A percentile compares a stretch with the other conserved stretches of the same genome.
These are phyloP conservation scores for Ostrea edulis DNA, from an alignment of 1,140 invertebrate genomes.

Conservation along the genomic window DNA sequence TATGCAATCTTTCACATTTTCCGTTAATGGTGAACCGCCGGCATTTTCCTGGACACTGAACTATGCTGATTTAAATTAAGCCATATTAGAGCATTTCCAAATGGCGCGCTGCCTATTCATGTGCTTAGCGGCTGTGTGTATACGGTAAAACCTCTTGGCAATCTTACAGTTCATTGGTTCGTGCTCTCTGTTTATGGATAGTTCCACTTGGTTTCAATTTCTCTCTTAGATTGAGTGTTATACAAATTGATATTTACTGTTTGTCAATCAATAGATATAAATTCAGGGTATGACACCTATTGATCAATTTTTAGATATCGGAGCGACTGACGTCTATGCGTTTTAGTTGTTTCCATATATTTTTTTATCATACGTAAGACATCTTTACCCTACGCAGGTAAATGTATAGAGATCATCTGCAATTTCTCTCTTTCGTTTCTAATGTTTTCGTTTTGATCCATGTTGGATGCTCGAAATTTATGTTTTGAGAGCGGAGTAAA, in stretches of 20 bases:
- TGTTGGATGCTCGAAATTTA: no score
- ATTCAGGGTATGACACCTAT: constrained; percentile 1
- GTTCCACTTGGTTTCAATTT: constrained; percentile 29
- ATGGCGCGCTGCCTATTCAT: constrained; percentile 29
- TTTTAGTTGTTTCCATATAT: no score
- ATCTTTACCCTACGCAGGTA: no score
- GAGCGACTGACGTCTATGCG: background rate
- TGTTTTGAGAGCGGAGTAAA: no score
- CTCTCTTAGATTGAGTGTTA: background rate
- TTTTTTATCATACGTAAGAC: no score
- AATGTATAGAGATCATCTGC: no score
- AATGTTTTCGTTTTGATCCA: no score
- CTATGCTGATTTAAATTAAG: constrained; percentile 35
- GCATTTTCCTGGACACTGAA: background rate
- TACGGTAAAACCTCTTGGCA: background rate
- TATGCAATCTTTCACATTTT: background rate
- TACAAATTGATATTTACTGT: constrained; percentile 33
- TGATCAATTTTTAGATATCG: background rate
- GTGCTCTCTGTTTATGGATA: background rate
- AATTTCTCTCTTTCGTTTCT: no score
- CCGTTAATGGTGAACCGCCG: constrained; percentile 4
- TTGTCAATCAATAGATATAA: background rate
- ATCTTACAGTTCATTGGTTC: constrained; percentile 35
- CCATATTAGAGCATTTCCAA: constrained; percentile 32
- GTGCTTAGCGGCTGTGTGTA: background rate